These are phyloP conservation scores for Rhagium mordax DNA, from an alignment of 2,888 invertebrate genomes.

Conservation along the genomic window DNA sequence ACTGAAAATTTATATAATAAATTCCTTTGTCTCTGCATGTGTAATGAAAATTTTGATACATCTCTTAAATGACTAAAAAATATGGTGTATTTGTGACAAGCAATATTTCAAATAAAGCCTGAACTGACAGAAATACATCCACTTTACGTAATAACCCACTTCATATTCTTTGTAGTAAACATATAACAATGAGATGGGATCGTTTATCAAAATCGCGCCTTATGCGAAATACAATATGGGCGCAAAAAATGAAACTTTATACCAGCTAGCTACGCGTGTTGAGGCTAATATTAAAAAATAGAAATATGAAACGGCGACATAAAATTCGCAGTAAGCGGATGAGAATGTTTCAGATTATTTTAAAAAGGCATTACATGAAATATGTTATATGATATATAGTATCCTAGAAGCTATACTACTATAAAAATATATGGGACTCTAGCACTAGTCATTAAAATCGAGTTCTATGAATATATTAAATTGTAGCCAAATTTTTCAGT, in stretches of 20 bases:
- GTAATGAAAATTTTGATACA: slow-evolving; percentile 24
- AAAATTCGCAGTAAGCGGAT: not conserved
- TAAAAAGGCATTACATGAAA: too few species aligned
- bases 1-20: slow-evolving; percentile 4
- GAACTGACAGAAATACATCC: slow-evolving; percentile 31
- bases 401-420: too few species aligned
- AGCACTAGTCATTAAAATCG: too few species aligned
- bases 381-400: too few species aligned
- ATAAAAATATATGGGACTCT: too few species aligned
- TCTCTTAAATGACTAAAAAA: slow-evolving; percentile 23
- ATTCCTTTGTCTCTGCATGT: not conserved
- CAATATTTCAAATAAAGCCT: slow-evolving; percentile 35
- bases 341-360: too few species aligned
- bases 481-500: too few species aligned
- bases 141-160: slow-evolving; percentile 33
- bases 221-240: slow-evolving; percentile 13
- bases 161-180: slow-evolving; percentile 30
- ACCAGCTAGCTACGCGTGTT: slow-evolving; percentile 3
- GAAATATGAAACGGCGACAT: not conserved
- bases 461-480: too few species aligned
- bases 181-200: slow-evolving; percentile 32
- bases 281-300: not conserved
- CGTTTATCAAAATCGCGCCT: slow-evolving; percentile 30
- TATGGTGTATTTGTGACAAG: slow-evolving; percentile 25
- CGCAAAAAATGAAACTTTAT: slow-evolving; percentile 16